Base-by-base conservation (phyloP, 35 echinoderm and acorn worm species). In the Lytechinus variegatus region DNA sequence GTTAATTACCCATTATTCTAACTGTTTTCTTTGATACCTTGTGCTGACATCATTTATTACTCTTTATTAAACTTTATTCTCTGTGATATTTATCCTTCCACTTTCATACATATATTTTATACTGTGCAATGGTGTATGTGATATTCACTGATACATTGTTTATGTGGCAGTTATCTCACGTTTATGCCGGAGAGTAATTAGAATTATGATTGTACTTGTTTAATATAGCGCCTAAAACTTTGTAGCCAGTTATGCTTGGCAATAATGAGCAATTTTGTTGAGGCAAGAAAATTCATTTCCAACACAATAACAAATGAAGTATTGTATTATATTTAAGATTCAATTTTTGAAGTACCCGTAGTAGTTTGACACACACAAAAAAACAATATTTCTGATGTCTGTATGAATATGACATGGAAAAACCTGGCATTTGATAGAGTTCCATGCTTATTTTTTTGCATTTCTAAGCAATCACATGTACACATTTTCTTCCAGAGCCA, bases 71-170 rank as follows among this genome's bases (percentile, higher is more conserved):
- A 44, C 13, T 58, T 58, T 11, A 58, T 21, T 21, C 11, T 71
- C 61, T 71, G 61, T 71, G 16, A 71, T 21, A 8, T 58, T 79
- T 79, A 4, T 79, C 66, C 66, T 79, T 79, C 66, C 66, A 7
- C 66, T 79, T n/a, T 79, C 66, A 79, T 79, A 7, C 66, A 79
- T 79, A 79, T 79, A 79, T 79, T 79, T 79, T 79, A 79, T 79
- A 79, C 66, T 79, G 66, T 79, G 66, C 66, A 79, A 79, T 79
- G 66, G 66, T 79, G 66, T 24, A 79, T 79, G 19, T 16, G 21
- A 79, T 79, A 79, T 79, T 79, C 66, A 79, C 66, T 79, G 21
- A 7, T 79, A 24, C 66, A 1, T 7, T 79, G 66, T 79, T n/a
- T 79, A 16, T 79, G 66, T 79, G 66, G 66, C 66, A 79, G 66